Evolutionary conservation across 2,888 invertebrate genomes (phyloP), one percentile per base, ranked within the genome.

Genomic region (Galerucella pusilla): DNA sequence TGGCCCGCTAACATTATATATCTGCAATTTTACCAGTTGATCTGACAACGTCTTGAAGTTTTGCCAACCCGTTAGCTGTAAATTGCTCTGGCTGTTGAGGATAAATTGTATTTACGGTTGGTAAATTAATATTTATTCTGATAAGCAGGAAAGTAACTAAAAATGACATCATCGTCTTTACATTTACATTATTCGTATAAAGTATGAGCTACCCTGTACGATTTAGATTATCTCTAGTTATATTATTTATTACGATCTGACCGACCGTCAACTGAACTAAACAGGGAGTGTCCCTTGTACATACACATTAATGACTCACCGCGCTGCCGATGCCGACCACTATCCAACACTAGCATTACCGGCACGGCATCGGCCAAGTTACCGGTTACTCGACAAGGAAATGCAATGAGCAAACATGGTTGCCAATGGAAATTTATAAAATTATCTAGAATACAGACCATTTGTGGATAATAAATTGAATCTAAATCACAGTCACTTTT

Each of bases 291-390:
- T 20, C 70, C 6, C 70, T 46, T 35, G 12, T 42, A 45, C 45
- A 28, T 49, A 52, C 20, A n/a, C 46, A 61, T 70, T 14, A 63
- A 16, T 63, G 70, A 70, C 70, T 70, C 70, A 70, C 70, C 54
- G 69, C n/a, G 68, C 60, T 60, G 60, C 60, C 68, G 60, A 57
- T 20, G 57, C 20, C 35, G n/a, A n/a, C 28, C 10, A 60, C 46
- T 60, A 63, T 35, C 16, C 54, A 20, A 64, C 64, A 45, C 64
- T 20, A 45, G 28, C 9, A 67, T 45, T 57, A 57, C 57, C 52
- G 60, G 49, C 59, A 64, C 52, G n/a, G 57, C 35, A 57, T 52
- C 42, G 61, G 60, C n/a, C 60, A 59, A 64, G 46, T 42, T 63
- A 63, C 63, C 63, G 63, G 63, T 63, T 42, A 42, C 9, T 63